Conservation (phyloP, 2,797 vertebrate genomes). For the Microhierax caerulescens region DNA sequence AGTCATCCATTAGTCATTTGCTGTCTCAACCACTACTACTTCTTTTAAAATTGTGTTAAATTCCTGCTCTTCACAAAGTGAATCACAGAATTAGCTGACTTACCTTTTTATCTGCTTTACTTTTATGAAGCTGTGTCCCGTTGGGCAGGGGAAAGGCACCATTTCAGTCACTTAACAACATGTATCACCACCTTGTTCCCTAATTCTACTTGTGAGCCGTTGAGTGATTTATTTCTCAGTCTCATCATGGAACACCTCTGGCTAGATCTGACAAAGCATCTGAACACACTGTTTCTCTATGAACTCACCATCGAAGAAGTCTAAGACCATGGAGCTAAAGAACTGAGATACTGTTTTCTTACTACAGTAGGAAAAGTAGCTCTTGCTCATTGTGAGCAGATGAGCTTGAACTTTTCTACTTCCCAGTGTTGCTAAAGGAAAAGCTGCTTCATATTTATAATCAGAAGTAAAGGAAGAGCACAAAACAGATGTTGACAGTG, state of each 20-base stretch:
- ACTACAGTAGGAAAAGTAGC: background rate
- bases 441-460: background rate
- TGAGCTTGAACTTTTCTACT: background rate
- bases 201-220: accelerated
- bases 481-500: background rate
- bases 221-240: background rate
- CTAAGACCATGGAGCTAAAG: background rate
- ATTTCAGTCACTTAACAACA: background rate
- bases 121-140: background rate
- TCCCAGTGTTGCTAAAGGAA: background rate
- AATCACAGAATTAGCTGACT: background rate
- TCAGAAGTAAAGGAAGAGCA: background rate
- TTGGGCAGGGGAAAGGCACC: background rate
- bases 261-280: background rate
- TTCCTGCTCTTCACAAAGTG: background rate
- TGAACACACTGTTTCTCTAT: background rate
- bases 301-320: background rate
- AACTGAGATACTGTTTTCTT: background rate
- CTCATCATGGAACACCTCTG: background rate
- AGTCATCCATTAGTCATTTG: background rate
- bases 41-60: background rate
- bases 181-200: accelerated
- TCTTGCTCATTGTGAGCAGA: background rate
- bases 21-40: background rate
- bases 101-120: background rate